Percentiles rank a stretch among this genome's conserved stretches.
Evolutionary conservation across 2,888 invertebrate species (phyloP).

Genomic region (Drosophila basisetae): DNA sequence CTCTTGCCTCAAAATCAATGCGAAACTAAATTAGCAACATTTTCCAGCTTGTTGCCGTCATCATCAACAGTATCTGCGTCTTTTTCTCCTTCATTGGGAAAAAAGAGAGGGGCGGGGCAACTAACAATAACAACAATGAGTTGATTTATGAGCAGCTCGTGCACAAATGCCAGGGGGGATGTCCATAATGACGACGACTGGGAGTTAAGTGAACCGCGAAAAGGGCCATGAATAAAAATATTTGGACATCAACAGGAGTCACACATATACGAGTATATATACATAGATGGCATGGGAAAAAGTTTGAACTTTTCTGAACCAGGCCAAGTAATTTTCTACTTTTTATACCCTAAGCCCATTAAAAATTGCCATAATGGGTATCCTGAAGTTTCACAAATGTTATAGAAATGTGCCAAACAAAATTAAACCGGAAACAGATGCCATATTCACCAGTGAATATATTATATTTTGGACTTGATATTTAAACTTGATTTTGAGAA

Average conservation of each 20-base stretch:
- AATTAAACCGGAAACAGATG: neutral
- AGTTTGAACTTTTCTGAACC: conserved; percentile 42
- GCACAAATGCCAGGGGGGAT: conserved; percentile 63
- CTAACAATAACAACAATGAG: conserved; percentile 65
- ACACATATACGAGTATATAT: conserved; percentile 29
- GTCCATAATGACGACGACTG: conserved; percentile 66
- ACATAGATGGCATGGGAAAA: conserved; percentile 57
- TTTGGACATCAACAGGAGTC: conserved; percentile 79
- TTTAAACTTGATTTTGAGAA: neutral
- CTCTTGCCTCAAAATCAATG: conserved; percentile 40
- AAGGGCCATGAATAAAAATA: conserved; percentile 84
- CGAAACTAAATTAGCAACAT: conserved; percentile 70
- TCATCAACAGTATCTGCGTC: conserved; percentile 36
- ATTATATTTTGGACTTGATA: neutral
- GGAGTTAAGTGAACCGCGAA: conserved; percentile 84
- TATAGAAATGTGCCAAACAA: neutral
- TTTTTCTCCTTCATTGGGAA: conserved; percentile 4
- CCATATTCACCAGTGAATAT: neutral
- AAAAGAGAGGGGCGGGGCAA: conserved; percentile 15
- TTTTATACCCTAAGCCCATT: neutral
- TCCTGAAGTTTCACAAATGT: neutral
- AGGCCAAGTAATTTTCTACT: conserved; percentile 37
- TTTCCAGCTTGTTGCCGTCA: conserved; percentile 81
- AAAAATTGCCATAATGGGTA: neutral
- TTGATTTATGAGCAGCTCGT: conserved; percentile 83